Evolutionary conservation across 2,888 invertebrate genomes (phyloP).

Genomic region (Plusia festucae): DNA sequence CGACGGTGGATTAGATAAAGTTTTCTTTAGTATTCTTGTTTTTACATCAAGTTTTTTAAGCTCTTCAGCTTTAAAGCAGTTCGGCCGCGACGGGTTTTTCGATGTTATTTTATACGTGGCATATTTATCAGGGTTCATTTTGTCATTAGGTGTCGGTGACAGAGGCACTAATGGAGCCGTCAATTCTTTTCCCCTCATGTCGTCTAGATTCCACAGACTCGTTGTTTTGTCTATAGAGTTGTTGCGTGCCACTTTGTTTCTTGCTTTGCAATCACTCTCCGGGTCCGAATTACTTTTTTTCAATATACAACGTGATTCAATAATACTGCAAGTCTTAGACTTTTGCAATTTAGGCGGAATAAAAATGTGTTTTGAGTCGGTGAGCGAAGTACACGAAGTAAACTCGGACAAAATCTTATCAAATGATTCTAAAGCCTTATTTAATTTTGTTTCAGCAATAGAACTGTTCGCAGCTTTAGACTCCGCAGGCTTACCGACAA

Average conservation of each 20-base stretch:
- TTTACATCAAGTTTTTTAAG: slow-evolving; percentile 87
- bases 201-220: slow-evolving; percentile 90
- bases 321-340: slow-evolving; percentile 92
- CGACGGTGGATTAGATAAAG: slow-evolving; percentile 87
- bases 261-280: slow-evolving; percentile 72
- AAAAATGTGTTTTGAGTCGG: slow-evolving; percentile 68
- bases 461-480: slow-evolving; percentile 53
- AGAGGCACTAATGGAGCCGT: slow-evolving; percentile 82
- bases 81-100: slow-evolving; percentile 78
- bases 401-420: slow-evolving; percentile 86
- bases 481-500: slow-evolving; percentile 72
- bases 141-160: slow-evolving; percentile 74
- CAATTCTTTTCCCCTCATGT: slow-evolving; percentile 87
- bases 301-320: slow-evolving; percentile 91
- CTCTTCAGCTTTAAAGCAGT: slow-evolving; percentile 83
- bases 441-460: slow-evolving; percentile 77
- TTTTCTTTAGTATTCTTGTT: slow-evolving; percentile 88
- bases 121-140: slow-evolving; percentile 85
- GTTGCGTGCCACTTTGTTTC: slow-evolving; percentile 81
- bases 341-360: slow-evolving; percentile 90
- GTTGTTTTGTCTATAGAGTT: slow-evolving; percentile 89
- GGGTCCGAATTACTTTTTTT: slow-evolving; percentile 89
- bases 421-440: slow-evolving; percentile 85
- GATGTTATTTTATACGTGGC: slow-evolving; percentile 87
- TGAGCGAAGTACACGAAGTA: slow-evolving; percentile 72